phyloP scores from a whole-genome alignment of 1,140 invertebrate species.

The Colletes latitarsis region DNA sequence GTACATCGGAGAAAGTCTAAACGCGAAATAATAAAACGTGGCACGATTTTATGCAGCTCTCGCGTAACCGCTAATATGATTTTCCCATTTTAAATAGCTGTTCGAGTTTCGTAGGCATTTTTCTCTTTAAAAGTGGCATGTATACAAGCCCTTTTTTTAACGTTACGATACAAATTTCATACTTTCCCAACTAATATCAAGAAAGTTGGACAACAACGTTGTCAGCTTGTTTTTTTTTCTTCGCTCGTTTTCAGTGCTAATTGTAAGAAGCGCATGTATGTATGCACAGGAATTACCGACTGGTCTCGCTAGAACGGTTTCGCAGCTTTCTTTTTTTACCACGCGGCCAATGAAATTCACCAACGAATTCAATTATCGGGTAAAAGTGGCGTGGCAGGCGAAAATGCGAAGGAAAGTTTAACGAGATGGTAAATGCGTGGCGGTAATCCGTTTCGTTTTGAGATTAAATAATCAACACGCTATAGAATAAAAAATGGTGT shows the following conservation, averaged over 20 bases:
- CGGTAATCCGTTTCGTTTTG: not conserved
- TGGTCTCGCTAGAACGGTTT: slow-evolving; percentile 6
- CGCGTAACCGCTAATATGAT: slow-evolving; percentile 36
- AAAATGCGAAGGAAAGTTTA: not conserved
- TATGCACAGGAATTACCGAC: slow-evolving; percentile 12
- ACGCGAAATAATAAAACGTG: slow-evolving; percentile 42
- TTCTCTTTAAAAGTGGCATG: not conserved
- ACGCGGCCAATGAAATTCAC: not conserved
- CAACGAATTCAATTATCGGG: slow-evolving; percentile 11
- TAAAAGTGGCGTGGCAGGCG: slow-evolving; percentile 2
- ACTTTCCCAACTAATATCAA: no score
- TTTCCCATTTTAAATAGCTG: slow-evolving; percentile 19
- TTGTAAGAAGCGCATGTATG: not conserved
- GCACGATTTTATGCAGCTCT: slow-evolving; percentile 50
- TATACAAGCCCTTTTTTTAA: no score
- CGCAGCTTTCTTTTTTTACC: slow-evolving; percentile 21
- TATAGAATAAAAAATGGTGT: not conserved
- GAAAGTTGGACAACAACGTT: no score
- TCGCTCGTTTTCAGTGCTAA: not conserved
- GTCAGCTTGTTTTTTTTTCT: no score
- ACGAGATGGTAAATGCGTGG: not conserved
- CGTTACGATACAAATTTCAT: no score
- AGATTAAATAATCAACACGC: not conserved
- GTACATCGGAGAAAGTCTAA: slow-evolving; percentile 46
- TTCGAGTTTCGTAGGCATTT: not conserved